A percentile compares a stretch with the other conserved stretches of the same genome.
phyloP scores from a whole-genome alignment of 2,888 invertebrate species.

The Leptinotarsa rubiginosa region DNA sequence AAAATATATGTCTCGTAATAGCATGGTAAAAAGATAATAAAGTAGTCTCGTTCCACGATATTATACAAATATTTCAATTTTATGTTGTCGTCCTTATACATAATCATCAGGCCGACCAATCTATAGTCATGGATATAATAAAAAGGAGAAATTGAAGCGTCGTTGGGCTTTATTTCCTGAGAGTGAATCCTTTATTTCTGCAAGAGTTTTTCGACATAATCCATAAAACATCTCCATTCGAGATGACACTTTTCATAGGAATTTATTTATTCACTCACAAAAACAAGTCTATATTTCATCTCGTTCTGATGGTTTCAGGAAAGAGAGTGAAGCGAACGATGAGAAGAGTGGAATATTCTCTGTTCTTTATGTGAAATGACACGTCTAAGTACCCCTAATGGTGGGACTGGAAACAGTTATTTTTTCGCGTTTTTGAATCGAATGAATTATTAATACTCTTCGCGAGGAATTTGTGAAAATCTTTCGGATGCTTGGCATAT shows the following conservation, averaged over 20 bases:
- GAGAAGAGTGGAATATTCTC: neutral
- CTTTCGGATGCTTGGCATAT: neutral
- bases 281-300: slow-evolving; percentile 37
- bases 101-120: slow-evolving; percentile 18
- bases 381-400: slow-evolving; percentile 22
- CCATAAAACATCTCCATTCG: slow-evolving; percentile 22
- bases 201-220: slow-evolving; percentile 9
- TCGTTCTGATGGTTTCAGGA: slow-evolving; percentile 27
- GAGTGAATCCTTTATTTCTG: slow-evolving; percentile 8
- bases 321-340: slow-evolving; percentile 17
- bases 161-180: slow-evolving; percentile 14
- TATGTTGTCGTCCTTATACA: slow-evolving; percentile 6
- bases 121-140: slow-evolving; percentile 6
- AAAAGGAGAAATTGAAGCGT: slow-evolving; percentile 18
- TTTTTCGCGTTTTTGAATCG: neutral
- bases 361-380: slow-evolving; percentile 21
- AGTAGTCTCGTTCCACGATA: neutral
- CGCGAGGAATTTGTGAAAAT: neutral
- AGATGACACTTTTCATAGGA: slow-evolving; percentile 21
- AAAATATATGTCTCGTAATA: slow-evolving; percentile 2
- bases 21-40: slow-evolving; percentile 5
- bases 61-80: slow-evolving; percentile 14
- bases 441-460: slow-evolving; percentile 14
- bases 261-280: slow-evolving; percentile 40
- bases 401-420: slow-evolving; percentile 2